phyloP scores from a whole-genome alignment of 2,797 vertebrate species.

The Schizopygopsis malacanthus region DNA sequence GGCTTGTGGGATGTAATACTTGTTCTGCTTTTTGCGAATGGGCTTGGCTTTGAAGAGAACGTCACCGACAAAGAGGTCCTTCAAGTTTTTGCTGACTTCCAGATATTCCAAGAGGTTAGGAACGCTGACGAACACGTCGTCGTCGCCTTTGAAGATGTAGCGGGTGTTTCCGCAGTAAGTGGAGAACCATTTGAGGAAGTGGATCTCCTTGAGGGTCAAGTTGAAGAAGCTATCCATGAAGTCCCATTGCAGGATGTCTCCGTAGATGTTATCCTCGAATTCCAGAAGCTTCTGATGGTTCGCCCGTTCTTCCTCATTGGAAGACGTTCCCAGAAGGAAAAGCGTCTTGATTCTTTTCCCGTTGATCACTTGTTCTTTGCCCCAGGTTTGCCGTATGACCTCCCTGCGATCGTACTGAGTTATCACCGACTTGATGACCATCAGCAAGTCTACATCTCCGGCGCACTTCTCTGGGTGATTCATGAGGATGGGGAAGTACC shows the following conservation, averaged over 20 bases:
- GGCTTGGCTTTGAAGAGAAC: constrained; percentile 88
- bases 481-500: constrained; percentile 90
- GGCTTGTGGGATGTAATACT: constrained; percentile 89
- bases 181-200: constrained; percentile 97
- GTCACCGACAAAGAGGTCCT: constrained; percentile 89
- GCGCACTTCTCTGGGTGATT: constrained; percentile 93
- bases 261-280: constrained; percentile 89
- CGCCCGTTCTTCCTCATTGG: constrained; percentile 82
- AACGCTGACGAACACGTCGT: constrained; percentile 92
- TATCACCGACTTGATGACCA: constrained; percentile 92
- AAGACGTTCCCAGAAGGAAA: constrained; percentile 88
- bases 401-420: constrained; percentile 92
- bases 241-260: constrained; percentile 96
- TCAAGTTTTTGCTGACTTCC: constrained; percentile 69
- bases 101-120: constrained; percentile 91
- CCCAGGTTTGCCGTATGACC: constrained; percentile 94
- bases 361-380: constrained; percentile 80
- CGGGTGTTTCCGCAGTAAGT: constrained; percentile 84
- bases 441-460: constrained; percentile 81
- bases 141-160: constrained; percentile 94
- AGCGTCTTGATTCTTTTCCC: constrained; percentile 83
- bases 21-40: constrained; percentile 91
- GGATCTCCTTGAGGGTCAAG: constrained; percentile 95
- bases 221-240: constrained; percentile 98
- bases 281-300: constrained; percentile 96